Percentiles rank a stretch among this genome's conserved stretches.
phyloP scores from a whole-genome alignment of 2,888 invertebrate genomes.

The Hedychridium roseum region DNA sequence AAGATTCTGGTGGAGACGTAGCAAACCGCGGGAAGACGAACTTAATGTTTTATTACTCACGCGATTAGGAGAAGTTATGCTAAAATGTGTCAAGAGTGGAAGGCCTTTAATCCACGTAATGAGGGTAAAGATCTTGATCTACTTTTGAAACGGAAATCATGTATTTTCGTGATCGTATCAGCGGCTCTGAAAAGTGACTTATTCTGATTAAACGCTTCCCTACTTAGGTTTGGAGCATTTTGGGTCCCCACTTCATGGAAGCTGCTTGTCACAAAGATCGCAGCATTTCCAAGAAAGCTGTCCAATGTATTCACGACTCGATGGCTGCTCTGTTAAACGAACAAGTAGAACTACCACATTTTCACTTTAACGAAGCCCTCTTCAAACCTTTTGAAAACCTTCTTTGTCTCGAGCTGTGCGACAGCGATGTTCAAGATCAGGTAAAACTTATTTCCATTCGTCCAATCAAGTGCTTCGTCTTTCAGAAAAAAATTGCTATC shows the following conservation, averaged over 20 bases:
- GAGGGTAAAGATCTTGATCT: slow-evolving; percentile 66
- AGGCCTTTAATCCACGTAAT: slow-evolving; percentile 90
- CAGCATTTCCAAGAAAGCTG: slow-evolving; percentile 88
- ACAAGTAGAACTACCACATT: slow-evolving; percentile 88
- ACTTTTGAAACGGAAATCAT: not conserved
- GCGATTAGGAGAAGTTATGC: slow-evolving; percentile 86
- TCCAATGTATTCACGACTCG: slow-evolving; percentile 91
- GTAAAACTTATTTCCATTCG: too few species aligned
- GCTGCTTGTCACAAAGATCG: slow-evolving; percentile 92
- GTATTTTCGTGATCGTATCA: not conserved
- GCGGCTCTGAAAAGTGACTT: not conserved
- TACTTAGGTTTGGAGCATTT: slow-evolving; percentile 80
- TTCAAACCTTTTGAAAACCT: slow-evolving; percentile 96
- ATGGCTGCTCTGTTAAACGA: slow-evolving; percentile 87
- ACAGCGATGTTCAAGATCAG: slow-evolving; percentile 85
- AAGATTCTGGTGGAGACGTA: slow-evolving; percentile 60
- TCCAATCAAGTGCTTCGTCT: too few species aligned
- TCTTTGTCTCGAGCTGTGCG: slow-evolving; percentile 90
- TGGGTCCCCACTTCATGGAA: slow-evolving; percentile 94
- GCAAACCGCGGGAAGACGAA: slow-evolving; percentile 58
- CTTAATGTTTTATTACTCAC: slow-evolving; percentile 72
- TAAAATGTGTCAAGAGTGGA: slow-evolving; percentile 86
- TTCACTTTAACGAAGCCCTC: slow-evolving; percentile 94
- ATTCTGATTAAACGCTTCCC: not conserved
- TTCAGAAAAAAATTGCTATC: too few species aligned